Conservation (phyloP, 2,113 vertebrate species). For the Picathartes gymnocephalus region DNA sequence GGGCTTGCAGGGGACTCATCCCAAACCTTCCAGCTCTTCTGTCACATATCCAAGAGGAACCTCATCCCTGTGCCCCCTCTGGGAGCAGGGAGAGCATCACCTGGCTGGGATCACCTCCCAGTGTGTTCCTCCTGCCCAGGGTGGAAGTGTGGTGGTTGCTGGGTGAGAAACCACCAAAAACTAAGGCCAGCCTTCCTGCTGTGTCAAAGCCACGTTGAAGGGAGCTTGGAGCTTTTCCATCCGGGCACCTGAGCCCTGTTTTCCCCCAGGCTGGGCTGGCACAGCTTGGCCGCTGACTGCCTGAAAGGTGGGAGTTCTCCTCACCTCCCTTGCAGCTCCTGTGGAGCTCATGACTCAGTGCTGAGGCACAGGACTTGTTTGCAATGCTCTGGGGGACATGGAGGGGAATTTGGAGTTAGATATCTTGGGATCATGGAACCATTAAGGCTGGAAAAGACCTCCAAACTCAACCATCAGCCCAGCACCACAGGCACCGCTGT, state of each 20-base stretch:
- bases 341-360: background rate
- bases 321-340: background rate
- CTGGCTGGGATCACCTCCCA: background rate
- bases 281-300: background rate
- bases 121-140: background rate
- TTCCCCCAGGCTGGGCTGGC: background rate
- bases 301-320: background rate
- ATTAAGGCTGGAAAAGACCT: background rate
- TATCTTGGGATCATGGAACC: background rate
- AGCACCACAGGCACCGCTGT: rapidly evolving
- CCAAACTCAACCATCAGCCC: background rate
- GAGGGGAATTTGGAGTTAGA: background rate
- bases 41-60: background rate
- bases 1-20: background rate
- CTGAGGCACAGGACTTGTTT: background rate
- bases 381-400: background rate
- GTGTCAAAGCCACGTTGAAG: background rate
- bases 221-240: background rate
- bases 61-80: background rate
- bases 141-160: rapidly evolving
- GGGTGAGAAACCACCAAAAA: background rate
- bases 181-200: background rate
- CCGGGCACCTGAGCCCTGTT: background rate
- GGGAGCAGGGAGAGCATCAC: background rate
- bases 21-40: background rate